Base-by-base conservation (phyloP, 2,888 invertebrate species). In the Noctua janthe region DNA sequence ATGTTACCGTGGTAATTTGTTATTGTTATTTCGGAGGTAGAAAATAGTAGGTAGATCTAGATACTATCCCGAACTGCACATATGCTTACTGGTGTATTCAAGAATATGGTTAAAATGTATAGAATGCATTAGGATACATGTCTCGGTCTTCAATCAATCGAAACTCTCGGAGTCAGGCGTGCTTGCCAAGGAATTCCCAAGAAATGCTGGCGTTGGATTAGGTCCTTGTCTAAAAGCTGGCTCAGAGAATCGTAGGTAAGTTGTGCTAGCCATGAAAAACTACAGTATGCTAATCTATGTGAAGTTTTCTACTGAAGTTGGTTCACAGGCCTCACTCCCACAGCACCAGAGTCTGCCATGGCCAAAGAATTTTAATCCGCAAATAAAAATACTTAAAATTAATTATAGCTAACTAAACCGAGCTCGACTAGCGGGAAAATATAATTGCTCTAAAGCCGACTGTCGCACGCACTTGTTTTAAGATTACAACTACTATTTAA, bases 401-500 rank as follows among this genome's bases (percentile, higher is more conserved):
- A 76, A 80, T 80, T 39, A 71, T 17, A 43, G n/a, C 72, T 54
- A 82, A 76, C 66, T 66, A 73, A 75, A 72, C 20, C 47, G 17
- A 79, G 47, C 51, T 56, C 56, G 70, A 29, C 8, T 74, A 74
- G 77, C 73, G 62, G 62, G 69, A 49, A 85, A 84, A 78, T 84
- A 78, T 86, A 86, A 85, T 81, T 84, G 74, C 71, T 64, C 71
- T 70, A 76, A 75, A 74, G 62, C 51, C 35, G 74, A 78, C 76
- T 76, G 69, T 87, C 69, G 81, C 64, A 43, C 15, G 78, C 56
- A 47, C 70, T 82, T 81, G 85, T 84, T 85, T 76, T 76, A 87
- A 43, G 64, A 76, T 84, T 81, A 78, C 84, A 85, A 74, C 77
- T 84, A 76, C 67, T 78, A 84, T 87, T 87, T 81, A 85, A 85